phyloP scores from a whole-genome alignment of 2,113 vertebrate species.

The Regulus satrapa region DNA sequence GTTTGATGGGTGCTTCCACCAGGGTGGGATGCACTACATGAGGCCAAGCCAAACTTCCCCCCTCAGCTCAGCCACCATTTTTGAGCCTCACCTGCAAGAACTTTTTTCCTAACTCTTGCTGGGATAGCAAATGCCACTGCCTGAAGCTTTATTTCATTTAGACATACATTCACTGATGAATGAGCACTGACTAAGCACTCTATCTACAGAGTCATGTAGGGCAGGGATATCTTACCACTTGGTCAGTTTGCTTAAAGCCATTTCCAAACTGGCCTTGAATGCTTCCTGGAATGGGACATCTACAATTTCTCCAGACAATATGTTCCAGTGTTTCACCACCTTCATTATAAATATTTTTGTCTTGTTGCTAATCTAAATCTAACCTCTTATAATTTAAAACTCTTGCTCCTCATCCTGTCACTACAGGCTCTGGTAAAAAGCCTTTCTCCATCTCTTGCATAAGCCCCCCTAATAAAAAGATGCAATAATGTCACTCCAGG shows the following conservation, averaged over 20 bases:
- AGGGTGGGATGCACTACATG: background rate
- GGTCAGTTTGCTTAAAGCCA: background rate
- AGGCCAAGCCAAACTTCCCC: background rate
- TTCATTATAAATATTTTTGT: background rate
- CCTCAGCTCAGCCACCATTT: background rate
- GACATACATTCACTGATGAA: background rate
- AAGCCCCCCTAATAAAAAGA: background rate
- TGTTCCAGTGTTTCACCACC: background rate
- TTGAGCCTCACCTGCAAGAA: background rate
- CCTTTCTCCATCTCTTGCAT: background rate
- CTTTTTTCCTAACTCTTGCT: background rate
- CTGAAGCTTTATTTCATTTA: background rate
- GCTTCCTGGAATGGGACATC: background rate
- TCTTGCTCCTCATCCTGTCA: background rate
- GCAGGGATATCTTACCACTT: background rate
- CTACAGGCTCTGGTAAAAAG: background rate
- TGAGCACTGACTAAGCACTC: background rate
- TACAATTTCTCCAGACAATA: background rate
- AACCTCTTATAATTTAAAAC: background rate
- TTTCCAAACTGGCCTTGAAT: background rate
- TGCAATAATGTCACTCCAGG: background rate
- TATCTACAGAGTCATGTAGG: background rate
- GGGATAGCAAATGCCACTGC: background rate
- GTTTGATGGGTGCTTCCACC: background rate
- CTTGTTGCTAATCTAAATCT: background rate